phyloP scores from a whole-genome alignment of 1,140 invertebrate species.

The Hypothenemus hampei region DNA sequence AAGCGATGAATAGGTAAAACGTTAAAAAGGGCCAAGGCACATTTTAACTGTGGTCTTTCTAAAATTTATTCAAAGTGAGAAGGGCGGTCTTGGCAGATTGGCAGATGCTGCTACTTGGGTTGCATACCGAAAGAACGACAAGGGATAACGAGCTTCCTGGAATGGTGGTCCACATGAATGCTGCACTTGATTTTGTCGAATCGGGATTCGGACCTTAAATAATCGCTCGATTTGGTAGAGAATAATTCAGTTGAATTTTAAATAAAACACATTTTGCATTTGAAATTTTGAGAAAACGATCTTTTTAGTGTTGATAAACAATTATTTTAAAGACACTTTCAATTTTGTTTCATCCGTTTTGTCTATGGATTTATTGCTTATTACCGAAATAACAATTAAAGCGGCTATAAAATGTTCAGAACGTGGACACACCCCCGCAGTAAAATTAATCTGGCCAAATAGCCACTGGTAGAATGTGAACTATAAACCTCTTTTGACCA shows the following conservation, averaged over 20 bases:
- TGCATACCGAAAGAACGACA: slow-evolving; percentile 13
- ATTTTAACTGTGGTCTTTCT: slow-evolving; percentile 19
- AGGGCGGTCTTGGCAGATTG: slow-evolving; percentile 20
- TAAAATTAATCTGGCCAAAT: slow-evolving; percentile 25
- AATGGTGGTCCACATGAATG: slow-evolving; percentile 12
- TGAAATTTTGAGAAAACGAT: neutral
- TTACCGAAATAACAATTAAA: slow-evolving; percentile 24
- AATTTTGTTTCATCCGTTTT: slow-evolving; percentile 21
- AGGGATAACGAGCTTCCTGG: slow-evolving; percentile 22
- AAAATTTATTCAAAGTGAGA: slow-evolving; percentile 23
- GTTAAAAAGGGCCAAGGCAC: slow-evolving; percentile 15
- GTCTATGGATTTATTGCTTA: slow-evolving; percentile 15
- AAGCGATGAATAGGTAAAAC: slow-evolving; percentile 23
- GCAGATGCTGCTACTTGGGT: slow-evolving; percentile 11
- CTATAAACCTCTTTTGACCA: slow-evolving; percentile 26
- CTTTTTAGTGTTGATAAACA: too few relatives aligned
- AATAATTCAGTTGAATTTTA: neutral
- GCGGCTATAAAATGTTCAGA: slow-evolving; percentile 23
- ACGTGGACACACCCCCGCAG: slow-evolving; percentile 7
- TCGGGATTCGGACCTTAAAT: neutral
- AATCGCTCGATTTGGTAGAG: neutral
- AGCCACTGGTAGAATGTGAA: slow-evolving; percentile 20
- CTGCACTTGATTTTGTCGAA: slow-evolving; percentile 14
- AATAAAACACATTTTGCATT: neutral
- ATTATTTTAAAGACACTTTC: slow-evolving; percentile 3